Evolutionary conservation across 2,113 vertebrate species (phyloP).

Genomic region (Odocoileus virginianus): DNA sequence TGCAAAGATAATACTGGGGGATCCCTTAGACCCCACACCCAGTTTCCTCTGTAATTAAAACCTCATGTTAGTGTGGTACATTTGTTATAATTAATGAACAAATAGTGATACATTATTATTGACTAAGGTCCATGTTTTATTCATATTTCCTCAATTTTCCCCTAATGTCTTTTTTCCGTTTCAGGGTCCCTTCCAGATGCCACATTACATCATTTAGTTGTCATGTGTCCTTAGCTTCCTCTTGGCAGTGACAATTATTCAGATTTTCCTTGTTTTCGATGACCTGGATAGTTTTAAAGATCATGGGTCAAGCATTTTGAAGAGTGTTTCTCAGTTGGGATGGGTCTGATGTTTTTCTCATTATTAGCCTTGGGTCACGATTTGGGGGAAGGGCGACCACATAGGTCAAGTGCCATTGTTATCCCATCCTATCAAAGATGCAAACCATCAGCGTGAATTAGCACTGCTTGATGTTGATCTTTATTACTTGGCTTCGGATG

Average conservation of each 20-base stretch:
- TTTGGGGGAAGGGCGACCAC: neutral
- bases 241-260: neutral
- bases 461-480: neutral
- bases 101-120: neutral
- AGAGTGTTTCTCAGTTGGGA: neutral
- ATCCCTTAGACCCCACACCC: neutral
- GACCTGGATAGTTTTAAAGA: neutral
- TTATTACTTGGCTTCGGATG: neutral
- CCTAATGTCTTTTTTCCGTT: neutral
- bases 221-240: neutral
- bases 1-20: neutral
- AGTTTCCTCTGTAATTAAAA: neutral
- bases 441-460: neutral
- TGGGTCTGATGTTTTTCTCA: neutral
- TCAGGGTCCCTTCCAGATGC: neutral
- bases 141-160: neutral
- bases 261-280: neutral
- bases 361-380: neutral
- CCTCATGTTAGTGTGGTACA: neutral
- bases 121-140: neutral
- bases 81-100: neutral
- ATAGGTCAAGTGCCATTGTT: neutral
- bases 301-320: neutral
- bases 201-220: neutral
- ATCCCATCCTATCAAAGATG: neutral